Conservation (phyloP, 2,113 vertebrate species). For the Corythoichthys intestinalis region DNA sequence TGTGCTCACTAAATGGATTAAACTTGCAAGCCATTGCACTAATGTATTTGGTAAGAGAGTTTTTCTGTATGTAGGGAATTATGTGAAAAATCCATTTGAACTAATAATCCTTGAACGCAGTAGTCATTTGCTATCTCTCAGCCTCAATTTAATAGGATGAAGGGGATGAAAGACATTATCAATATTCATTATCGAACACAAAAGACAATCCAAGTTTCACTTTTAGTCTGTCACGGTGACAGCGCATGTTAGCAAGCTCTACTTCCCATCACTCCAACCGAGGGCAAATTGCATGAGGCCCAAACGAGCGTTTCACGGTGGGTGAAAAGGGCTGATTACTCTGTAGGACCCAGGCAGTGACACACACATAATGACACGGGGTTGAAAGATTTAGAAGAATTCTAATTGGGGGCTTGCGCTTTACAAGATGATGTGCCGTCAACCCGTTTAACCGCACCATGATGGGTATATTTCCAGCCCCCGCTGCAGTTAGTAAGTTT, state of each 20-base stretch:
- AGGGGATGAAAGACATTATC: too few species aligned
- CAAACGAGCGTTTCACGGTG: conserved; percentile 53
- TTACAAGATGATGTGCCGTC: conserved; percentile 6
- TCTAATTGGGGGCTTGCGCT: conserved; percentile 29
- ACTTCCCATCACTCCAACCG: neutral
- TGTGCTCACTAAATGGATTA: too few species aligned
- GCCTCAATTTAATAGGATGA: too few species aligned
- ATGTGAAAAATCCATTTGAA: too few species aligned
- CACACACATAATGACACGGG: conserved; percentile 36
- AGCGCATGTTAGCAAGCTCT: neutral
- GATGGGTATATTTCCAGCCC: conserved; percentile 9
- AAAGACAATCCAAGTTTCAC: too few species aligned
- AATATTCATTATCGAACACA: too few species aligned
- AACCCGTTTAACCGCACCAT: neutral
- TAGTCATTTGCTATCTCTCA: too few species aligned
- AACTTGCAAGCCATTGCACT: too few species aligned
- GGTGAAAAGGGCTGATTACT: conserved; percentile 44
- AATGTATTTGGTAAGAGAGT: too few species aligned
- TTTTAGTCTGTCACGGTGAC: conserved; percentile 15
- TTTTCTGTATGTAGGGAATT: too few species aligned
- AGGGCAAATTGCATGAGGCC: conserved; percentile 7
- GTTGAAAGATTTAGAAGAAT: conserved; percentile 37
- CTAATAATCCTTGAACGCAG: too few species aligned
- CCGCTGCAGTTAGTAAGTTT: neutral
- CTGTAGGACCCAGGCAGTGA: conserved; percentile 26